These are phyloP conservation scores for Colossoma macropomum DNA, from an alignment of 2,113 vertebrate species.

Conservation along the genomic window DNA sequence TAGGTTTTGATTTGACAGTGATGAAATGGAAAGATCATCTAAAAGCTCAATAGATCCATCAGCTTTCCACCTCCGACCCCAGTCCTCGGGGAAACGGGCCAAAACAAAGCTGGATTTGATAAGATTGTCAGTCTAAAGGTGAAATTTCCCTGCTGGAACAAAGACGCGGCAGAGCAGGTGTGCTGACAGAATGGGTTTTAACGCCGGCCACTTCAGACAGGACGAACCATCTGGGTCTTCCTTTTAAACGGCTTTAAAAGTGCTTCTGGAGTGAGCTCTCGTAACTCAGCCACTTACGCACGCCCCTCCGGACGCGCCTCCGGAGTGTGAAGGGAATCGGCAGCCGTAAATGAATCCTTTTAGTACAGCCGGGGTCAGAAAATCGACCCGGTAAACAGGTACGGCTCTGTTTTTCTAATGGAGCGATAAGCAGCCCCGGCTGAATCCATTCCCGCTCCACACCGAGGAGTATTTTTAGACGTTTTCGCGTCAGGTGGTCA, in stretches of 20 bases:
- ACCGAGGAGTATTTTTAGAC: background rate
- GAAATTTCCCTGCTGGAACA: background rate
- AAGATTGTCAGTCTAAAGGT: background rate
- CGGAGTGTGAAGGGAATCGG: conserved; percentile 9
- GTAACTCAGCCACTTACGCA: background rate
- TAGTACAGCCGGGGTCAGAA: background rate
- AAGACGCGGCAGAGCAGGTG: conserved; percentile 7
- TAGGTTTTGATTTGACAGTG: background rate
- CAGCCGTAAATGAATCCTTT: conserved; percentile 18
- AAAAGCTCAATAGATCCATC: background rate
- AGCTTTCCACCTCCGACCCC: background rate
- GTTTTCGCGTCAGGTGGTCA: background rate
- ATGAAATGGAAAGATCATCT: background rate
- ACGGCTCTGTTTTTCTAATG: background rate
- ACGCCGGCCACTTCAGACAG: background rate
- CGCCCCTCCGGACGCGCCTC: no score
- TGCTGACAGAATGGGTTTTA: background rate
- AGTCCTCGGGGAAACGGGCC: background rate
- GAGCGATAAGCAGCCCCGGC: background rate
- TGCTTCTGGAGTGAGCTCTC: background rate
- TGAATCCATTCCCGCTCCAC: background rate
- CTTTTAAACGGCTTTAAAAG: background rate
- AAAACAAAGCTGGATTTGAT: background rate
- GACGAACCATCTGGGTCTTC: conserved; percentile 26
- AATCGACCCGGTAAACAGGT: background rate